Evolutionary conservation across 1,140 invertebrate species (phyloP), one percentile per base, ranked within the genome.

Genomic region (Drosophila neocordata): DNA sequence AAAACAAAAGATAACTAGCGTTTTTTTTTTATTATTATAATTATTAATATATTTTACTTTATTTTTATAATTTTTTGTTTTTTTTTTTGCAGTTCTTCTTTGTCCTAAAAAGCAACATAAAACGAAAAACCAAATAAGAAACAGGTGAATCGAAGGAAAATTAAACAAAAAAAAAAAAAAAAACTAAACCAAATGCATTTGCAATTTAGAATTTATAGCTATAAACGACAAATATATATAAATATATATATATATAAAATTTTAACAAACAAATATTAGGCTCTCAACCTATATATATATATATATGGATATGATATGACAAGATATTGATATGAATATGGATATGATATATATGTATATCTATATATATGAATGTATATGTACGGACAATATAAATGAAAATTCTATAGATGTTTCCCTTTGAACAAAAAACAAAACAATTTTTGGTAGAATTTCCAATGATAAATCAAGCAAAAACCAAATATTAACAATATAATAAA

Each of bases 141-240:
- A 38, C 41, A 48, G 41, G 41, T 20, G 41, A 48, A 48, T 20
- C 15, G 8, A 20, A 48, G 15, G 41, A 48, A 59, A 51, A 65
- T 69, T 62, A 73, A 73, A 69, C 4, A 6, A 5, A 6, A 31
- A 31, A 3, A 1, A 31, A 31, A 31, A 31, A 5, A 31, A 31
- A 70, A 73, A 73, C 48, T 65, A 48, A 73, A 73, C 71, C 62
- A 70, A 73, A 73, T 73, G 71, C 71, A 73, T 73, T 73, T 73
- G 71, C 71, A 66, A 73, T 53, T 59, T 73, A 73, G 71, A 73
- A 73, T 73, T 73, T 73, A 73, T 73, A 73, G 71, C 70, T 73
- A 73, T 69, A 61, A 64, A 66, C 57, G 68, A 63, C 53, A 65
- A 34, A 48, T 20, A 73, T 56, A 71, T 52, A 20, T 18, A 72